These are phyloP conservation scores for Cottoperca gobio DNA, from an alignment of 2,797 vertebrate genomes.

Conservation along the genomic window DNA sequence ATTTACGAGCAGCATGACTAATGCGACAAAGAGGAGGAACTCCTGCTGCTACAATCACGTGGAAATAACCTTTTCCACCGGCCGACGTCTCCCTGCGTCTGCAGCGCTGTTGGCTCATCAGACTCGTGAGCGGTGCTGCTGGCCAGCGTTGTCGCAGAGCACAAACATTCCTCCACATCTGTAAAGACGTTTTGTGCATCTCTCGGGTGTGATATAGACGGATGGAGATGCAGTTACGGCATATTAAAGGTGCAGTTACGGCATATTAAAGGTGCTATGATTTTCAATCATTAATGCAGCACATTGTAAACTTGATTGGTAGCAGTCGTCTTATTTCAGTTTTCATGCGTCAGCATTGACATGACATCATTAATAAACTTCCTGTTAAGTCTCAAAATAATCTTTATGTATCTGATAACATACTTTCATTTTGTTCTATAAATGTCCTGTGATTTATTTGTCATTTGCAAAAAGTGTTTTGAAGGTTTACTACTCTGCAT, in stretches of 20 bases:
- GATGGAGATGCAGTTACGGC: too few relatives aligned
- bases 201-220: too few relatives aligned
- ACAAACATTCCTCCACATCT: neutral
- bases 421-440: neutral
- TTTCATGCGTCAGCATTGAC: slow-evolving; percentile 4
- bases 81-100: neutral
- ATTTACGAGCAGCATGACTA: too few relatives aligned
- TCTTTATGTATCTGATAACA: too few relatives aligned
- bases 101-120: neutral
- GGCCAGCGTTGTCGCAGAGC: slow-evolving; percentile 46
- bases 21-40: slow-evolving; percentile 3
- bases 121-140: slow-evolving; percentile 53
- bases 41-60: neutral
- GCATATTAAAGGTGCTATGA: slow-evolving; percentile 11
- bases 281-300: neutral
- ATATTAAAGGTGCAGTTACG: too few relatives aligned
- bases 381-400: neutral
- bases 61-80: too few relatives aligned
- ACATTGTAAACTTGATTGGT: neutral
- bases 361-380: neutral
- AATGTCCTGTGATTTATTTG: neutral
- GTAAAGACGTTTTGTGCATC: neutral
- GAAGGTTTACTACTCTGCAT: slow-evolving; percentile 1
- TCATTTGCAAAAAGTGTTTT: neutral
- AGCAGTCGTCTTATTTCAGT: neutral